phyloP scores from a whole-genome alignment of 2,888 invertebrate genomes.

The Nephrotoma guestfalica region DNA sequence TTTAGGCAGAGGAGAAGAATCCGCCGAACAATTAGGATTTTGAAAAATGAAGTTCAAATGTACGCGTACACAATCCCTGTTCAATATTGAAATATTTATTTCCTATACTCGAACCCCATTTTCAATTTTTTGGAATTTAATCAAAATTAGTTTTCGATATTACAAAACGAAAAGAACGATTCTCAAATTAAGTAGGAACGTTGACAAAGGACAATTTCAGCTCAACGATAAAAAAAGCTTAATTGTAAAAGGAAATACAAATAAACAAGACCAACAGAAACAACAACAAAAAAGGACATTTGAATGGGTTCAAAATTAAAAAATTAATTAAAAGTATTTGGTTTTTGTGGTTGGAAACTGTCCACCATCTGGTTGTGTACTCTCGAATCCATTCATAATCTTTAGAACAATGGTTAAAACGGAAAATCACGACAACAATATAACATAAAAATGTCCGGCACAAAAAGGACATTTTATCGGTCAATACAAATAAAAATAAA shows the following conservation, averaged over 20 bases:
- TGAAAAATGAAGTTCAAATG: too few relatives aligned
- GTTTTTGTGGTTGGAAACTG: background rate
- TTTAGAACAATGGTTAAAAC: background rate
- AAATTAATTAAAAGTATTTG: background rate
- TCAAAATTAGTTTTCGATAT: too few relatives aligned
- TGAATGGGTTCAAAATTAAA: background rate
- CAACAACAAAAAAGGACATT: background rate
- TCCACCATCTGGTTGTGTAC: background rate
- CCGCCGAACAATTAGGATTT: too few relatives aligned
- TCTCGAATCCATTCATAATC: background rate
- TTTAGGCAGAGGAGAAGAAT: too few relatives aligned
- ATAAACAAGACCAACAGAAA: background rate
- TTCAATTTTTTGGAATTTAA: too few relatives aligned
- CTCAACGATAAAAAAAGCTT: background rate
- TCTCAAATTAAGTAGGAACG: background rate
- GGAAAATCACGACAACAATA: background rate
- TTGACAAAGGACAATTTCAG: background rate
- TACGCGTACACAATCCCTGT: too few relatives aligned
- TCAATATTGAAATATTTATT: too few relatives aligned
- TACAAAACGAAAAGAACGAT: too few relatives aligned
- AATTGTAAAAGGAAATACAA: background rate
- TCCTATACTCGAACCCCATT: too few relatives aligned
- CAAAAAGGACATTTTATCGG: background rate
- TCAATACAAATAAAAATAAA: background rate
- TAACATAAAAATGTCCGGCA: background rate